phyloP scores from a whole-genome alignment of 2,888 invertebrate species.

The Drosophila neotestacea region DNA sequence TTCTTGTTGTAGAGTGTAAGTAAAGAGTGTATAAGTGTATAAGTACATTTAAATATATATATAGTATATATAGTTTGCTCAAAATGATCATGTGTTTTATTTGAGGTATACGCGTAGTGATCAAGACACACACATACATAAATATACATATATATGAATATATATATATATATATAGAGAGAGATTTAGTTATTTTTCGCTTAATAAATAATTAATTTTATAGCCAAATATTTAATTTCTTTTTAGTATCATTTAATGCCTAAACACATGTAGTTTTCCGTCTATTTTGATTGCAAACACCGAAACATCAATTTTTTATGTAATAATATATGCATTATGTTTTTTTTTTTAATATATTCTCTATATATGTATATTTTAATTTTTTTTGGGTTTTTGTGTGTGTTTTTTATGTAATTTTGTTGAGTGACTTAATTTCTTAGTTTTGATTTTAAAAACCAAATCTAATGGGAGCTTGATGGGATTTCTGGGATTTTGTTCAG shows the following conservation, averaged over 20 bases:
- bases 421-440: slow-evolving; percentile 9
- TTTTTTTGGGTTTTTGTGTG: slow-evolving; percentile 23
- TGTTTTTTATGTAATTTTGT: slow-evolving; percentile 16
- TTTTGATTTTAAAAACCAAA: slow-evolving; percentile 17
- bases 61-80: slow-evolving; percentile 47
- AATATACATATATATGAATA: slow-evolving; percentile 76
- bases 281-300: slow-evolving; percentile 58
- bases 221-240: slow-evolving; percentile 66
- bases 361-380: slow-evolving; percentile 37
- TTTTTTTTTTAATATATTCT: slow-evolving; percentile 21
- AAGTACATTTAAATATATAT: slow-evolving; percentile 67
- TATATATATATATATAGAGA: slow-evolving; percentile 30
- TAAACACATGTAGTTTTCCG: slow-evolving; percentile 50
- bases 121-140: slow-evolving; percentile 85
- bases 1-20: slow-evolving; percentile 51
- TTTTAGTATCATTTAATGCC: slow-evolving; percentile 43
- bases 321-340: slow-evolving; percentile 25
- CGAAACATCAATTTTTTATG: slow-evolving; percentile 66
- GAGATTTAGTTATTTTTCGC: slow-evolving; percentile 45
- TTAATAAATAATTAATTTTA: slow-evolving; percentile 32
- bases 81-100: slow-evolving; percentile 73
- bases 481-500: slow-evolving; percentile 25
- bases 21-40: slow-evolving; percentile 62
- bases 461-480: slow-evolving; percentile 19
- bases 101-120: slow-evolving; percentile 87